Evolutionary conservation across 2,797 vertebrate species (phyloP), one percentile per base, ranked within the genome.

Genomic region (Takifugu ocellatus): DNA sequence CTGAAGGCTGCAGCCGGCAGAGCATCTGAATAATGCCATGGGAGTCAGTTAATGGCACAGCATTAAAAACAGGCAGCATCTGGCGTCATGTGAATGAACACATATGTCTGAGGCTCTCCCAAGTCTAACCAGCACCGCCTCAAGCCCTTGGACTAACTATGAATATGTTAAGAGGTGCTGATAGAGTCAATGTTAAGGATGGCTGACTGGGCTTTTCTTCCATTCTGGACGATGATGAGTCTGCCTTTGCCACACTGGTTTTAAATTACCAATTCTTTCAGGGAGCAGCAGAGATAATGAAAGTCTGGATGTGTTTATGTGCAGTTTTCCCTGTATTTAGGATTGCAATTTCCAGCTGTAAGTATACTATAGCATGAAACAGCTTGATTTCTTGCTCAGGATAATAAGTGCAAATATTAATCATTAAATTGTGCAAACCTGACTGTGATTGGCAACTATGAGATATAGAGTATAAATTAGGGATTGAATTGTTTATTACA

Each of bases 21-120:
- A 72, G 72, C 69, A 74, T 74, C 80, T 77, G 75, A 75, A 82
- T 66, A 73, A 75, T 72, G 77, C 74, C 70, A 84, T 66, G 74
- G 77, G 85, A 81, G 72, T 72, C 15, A 29, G 61, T 63, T 88
- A 87, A 90, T 88, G 76, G 83, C 65, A 78, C 53, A 26, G 68
- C 83, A 85, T 87, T 84, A 78, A 83, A 82, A 81, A 73, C 79
- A 85, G 54, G 66, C 74, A 60, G 79, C 86, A 87, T 88, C 83
- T 88, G 83, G 76, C 70, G 71, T 76, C 54, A 71, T 77, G 74
- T 68, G 69, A 80, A 73, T 49, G 56, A 56, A 66, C 78, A 83
- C 72, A 81, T 70, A 73, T 84, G 73, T 80, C 69, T 80, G 21
- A 75, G 74, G 62, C 72, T 59, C 68, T 62, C 70, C 66, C 63